These are phyloP conservation scores for Ahaetulla prasina DNA, from an alignment of 2,113 vertebrate genomes.

Conservation along the genomic window DNA sequence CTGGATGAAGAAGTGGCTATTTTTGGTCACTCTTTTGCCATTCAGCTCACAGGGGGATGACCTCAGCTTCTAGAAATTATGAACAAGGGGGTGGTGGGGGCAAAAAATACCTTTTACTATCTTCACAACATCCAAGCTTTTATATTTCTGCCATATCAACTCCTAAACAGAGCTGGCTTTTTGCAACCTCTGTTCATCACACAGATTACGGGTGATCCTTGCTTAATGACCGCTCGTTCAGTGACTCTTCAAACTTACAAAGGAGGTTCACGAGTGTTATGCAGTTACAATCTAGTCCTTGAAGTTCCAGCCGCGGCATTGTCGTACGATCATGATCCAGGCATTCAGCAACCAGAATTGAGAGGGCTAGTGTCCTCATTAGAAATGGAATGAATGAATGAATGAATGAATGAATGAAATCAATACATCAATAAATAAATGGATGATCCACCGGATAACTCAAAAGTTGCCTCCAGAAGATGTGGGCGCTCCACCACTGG, in stretches of 20 bases:
- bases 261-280: background rate
- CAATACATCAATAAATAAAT: background rate
- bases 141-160: background rate
- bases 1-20: background rate
- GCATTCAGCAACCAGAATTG: background rate
- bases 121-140: background rate
- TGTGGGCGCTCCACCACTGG: background rate
- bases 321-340: accelerated
- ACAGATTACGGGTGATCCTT: background rate
- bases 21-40: background rate
- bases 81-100: accelerated
- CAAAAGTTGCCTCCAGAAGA: background rate
- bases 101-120: no score
- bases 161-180: background rate
- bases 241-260: background rate
- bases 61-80: background rate
- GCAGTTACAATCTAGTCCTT: background rate
- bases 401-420: no score
- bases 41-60: background rate
- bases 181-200: background rate
- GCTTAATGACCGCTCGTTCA: background rate
- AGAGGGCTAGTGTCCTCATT: background rate
- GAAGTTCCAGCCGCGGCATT: background rate
- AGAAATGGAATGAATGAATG: no score
- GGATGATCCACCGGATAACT: background rate